Conservation (phyloP, 1,140 invertebrate species). For the Heliothis subflexa region DNA sequence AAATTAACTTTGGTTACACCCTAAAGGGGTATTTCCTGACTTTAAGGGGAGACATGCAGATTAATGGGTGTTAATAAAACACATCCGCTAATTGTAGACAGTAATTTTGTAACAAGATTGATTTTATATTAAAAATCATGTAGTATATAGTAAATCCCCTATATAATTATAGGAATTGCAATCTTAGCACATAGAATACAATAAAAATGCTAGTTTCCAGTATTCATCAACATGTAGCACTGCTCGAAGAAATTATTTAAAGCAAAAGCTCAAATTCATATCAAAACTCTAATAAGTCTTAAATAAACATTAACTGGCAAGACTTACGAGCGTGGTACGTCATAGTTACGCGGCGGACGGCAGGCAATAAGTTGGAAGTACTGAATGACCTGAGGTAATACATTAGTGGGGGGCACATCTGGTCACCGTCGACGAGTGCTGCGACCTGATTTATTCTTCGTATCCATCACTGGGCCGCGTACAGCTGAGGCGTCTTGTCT, state of each 20-base stretch:
- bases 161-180: background rate
- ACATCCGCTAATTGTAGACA: slow-evolving; percentile 59
- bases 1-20: slow-evolving; percentile 75
- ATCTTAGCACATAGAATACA: too few relatives aligned
- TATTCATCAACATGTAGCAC: too few relatives aligned
- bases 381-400: slow-evolving; percentile 48
- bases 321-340: background rate
- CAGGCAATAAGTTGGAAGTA: slow-evolving; percentile 35
- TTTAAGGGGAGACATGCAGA: slow-evolving; percentile 63
- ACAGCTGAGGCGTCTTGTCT: slow-evolving; percentile 74
- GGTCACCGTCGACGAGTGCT: slow-evolving; percentile 71
- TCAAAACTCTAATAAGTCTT: slow-evolving; percentile 2
- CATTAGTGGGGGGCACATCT: slow-evolving; percentile 62
- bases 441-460: slow-evolving; percentile 79
- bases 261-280: background rate
- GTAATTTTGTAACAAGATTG: slow-evolving; percentile 48
- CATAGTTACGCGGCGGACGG: background rate
- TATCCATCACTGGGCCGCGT: slow-evolving; percentile 75
- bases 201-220: too few relatives aligned
- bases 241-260: too few relatives aligned
- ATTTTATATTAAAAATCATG: background rate
- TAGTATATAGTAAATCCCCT: too few relatives aligned
- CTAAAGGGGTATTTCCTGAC: slow-evolving; percentile 64
- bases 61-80: slow-evolving; percentile 74
- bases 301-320: background rate